Percentiles rank a stretch among this genome's conserved stretches.
Conservation (phyloP, 2,113 vertebrate species). For the Mormoops blainvillei region DNA sequence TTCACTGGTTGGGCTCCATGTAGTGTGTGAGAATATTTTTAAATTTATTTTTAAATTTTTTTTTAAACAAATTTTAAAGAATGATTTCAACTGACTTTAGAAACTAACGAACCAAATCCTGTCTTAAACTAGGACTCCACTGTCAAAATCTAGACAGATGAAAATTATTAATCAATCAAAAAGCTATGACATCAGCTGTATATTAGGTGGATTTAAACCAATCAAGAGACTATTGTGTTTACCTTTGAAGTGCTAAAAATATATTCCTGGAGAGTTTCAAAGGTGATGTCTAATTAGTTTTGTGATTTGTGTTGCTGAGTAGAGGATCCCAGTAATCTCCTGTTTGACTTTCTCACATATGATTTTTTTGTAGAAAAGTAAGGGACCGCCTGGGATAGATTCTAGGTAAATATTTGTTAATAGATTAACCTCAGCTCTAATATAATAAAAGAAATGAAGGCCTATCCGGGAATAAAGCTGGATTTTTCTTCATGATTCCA, state of each 20-base stretch:
- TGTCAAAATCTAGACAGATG: background rate
- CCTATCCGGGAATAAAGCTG: background rate
- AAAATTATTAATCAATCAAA: background rate
- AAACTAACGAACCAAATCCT: background rate
- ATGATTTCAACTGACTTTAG: slow-evolving; percentile 9
- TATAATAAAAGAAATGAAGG: background rate
- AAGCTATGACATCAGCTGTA: background rate
- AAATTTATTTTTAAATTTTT: too few species aligned
- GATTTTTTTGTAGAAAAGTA: background rate
- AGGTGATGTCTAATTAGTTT: background rate
- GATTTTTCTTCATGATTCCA: background rate
- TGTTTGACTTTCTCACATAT: background rate
- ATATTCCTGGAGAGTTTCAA: background rate
- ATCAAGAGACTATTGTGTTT: background rate
- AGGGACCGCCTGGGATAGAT: background rate
- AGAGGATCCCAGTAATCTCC: background rate
- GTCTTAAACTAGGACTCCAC: background rate
- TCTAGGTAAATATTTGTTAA: slow-evolving; percentile 39
- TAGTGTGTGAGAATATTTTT: background rate
- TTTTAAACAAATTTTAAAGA: background rate
- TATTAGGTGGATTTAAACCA: background rate
- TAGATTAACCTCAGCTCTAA: background rate
- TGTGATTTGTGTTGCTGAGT: background rate
- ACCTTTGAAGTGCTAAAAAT: background rate
- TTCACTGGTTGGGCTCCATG: background rate